These are phyloP conservation scores for Nibea coibor DNA, from an alignment of 2,113 vertebrate genomes.

Conservation along the genomic window DNA sequence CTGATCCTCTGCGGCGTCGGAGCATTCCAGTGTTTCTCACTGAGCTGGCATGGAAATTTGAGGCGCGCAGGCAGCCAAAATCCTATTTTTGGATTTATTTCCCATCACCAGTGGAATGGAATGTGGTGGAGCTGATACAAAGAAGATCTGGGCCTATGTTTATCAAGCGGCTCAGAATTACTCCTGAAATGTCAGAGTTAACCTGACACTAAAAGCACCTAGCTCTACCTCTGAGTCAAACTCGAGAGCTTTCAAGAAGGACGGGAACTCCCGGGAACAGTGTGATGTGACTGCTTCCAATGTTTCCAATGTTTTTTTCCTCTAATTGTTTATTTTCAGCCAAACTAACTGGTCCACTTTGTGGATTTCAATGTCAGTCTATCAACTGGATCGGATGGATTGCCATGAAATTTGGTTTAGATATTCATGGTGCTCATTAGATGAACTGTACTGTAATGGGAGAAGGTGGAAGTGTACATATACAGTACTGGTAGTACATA, in stretches of 20 bases:
- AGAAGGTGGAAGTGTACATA: too few relatives aligned
- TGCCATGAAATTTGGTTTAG: not conserved
- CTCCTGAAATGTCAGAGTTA: not conserved
- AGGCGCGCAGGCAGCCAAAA: constrained; percentile 25
- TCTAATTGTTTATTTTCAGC: not conserved
- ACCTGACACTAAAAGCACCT: not conserved
- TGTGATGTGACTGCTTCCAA: not conserved
- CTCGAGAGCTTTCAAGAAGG: not conserved
- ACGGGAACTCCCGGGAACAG: not conserved
- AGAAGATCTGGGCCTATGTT: constrained; percentile 12
- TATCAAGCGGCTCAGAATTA: constrained; percentile 3
- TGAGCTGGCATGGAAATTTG: constrained; percentile 38
- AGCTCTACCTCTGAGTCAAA: not conserved
- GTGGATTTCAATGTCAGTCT: not conserved
- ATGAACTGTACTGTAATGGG: too few relatives aligned
- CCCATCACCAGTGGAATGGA: constrained; percentile 27
- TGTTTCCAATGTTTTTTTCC: not conserved
- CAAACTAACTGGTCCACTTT: not conserved
- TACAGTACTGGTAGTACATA: too few relatives aligned
- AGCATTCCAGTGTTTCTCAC: constrained; percentile 34
- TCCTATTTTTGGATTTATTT: constrained; percentile 43
- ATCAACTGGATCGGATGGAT: not conserved
- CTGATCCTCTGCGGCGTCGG: constrained; percentile 11
- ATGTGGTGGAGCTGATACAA: constrained; percentile 20
- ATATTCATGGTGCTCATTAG: not conserved